These are phyloP conservation scores for Melozone crissalis DNA, from an alignment of 2,113 vertebrate species.

Conservation along the genomic window DNA sequence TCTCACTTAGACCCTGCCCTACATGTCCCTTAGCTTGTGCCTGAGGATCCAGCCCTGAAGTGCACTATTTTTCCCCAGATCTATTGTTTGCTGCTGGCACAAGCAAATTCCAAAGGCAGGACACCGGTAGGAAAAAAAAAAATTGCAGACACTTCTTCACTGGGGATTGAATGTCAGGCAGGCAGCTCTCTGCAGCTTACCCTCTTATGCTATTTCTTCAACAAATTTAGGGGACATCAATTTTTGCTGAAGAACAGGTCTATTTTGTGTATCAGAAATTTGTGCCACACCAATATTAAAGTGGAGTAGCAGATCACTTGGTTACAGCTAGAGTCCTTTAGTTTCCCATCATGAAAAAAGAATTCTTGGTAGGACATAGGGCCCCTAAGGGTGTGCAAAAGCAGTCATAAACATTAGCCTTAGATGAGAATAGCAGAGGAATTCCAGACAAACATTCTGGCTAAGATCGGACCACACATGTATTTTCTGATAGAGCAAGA, in stretches of 20 bases:
- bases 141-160: neutral
- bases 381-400: neutral
- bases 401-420: constrained; percentile 47
- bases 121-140: neutral
- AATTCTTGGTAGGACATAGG: neutral
- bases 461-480: neutral
- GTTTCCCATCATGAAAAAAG: constrained; percentile 2
- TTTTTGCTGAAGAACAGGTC: constrained; percentile 25
- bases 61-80: neutral
- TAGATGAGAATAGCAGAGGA: constrained; percentile 19
- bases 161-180: neutral
- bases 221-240: neutral
- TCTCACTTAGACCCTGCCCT: neutral
- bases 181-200: neutral
- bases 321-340: constrained; percentile 20
- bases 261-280: constrained; percentile 47
- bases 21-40: neutral
- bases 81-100: neutral
- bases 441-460: constrained; percentile 54
- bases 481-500: neutral
- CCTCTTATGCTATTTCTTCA: constrained; percentile 5
- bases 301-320: neutral
- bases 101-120: neutral
- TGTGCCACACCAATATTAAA: neutral
- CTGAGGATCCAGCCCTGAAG: neutral